Evolutionary conservation across 2,888 invertebrate species (phyloP), one percentile per base, ranked within the genome.

Genomic region (Nipponacmea schrenckii): DNA sequence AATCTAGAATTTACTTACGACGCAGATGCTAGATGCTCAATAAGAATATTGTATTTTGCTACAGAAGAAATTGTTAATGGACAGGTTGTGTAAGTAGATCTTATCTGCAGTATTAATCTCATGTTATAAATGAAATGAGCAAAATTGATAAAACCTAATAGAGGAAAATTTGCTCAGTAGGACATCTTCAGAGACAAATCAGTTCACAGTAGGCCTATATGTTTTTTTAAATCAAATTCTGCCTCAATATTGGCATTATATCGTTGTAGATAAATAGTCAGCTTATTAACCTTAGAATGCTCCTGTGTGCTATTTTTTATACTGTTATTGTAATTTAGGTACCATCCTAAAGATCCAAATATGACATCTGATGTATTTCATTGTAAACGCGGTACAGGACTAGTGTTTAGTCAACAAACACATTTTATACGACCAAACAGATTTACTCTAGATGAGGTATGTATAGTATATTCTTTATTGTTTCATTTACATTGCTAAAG

Each of bases 1-100:
- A 97, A 97, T 86, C 94, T 99, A 84, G 98, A 98, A 90, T 99
- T 99, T 87, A 95, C 94, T 1, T 98, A 99, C 90, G 99, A 99
- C 89, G 94, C 95, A 86, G 99, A 99, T 89, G 95, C 95, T 5
- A 92, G 94, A 83, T 97, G 97, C 91, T 94, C 95, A 27, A 96
- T 99, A 76, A 97, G 96, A 46, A 92, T 99, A 78, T 95, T 96
- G 89, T 98, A 97, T 89, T 96, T 98, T 89, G 97, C 97, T 85
- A 93, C 94, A 1, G 98, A 99, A 89, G 97, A 97, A 87, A 93
- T 96, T 14, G 94, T 94, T 65, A 92, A 94, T 26, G 94, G 93
- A 86, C 96, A 96, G 45, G 93, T 96, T 70, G 92, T 93, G 93
- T 96, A 91, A 92, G 94, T 93, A n/a, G 12, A 62, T 20, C 26